These are phyloP conservation scores for Euzophera pinguis DNA, from an alignment of 2,888 invertebrate species.

Conservation along the genomic window DNA sequence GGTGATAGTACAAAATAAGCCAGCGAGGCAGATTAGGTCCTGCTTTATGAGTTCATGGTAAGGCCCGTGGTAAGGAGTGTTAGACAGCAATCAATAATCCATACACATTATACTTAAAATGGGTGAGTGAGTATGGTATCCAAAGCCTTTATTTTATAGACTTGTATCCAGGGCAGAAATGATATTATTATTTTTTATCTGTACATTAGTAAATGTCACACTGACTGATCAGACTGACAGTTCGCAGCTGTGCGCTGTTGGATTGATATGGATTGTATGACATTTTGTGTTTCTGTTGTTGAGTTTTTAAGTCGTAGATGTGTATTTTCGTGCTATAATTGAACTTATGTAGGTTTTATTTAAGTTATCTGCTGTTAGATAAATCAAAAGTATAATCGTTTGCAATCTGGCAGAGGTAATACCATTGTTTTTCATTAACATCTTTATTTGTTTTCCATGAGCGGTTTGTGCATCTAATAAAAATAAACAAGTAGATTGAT, in stretches of 20 bases:
- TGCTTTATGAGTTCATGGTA: no score
- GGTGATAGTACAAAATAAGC: no score
- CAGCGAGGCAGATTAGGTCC: no score
- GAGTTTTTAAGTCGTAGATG: constrained; percentile 43
- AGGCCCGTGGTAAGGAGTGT: no score
- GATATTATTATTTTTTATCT: constrained; percentile 24
- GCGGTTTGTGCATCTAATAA: constrained; percentile 18
- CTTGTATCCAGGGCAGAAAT: no score
- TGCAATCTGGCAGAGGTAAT: constrained; percentile 54
- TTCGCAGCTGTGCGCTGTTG: constrained; percentile 71
- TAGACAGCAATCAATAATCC: no score
- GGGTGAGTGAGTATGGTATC: no score
- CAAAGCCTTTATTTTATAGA: no score
- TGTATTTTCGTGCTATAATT: constrained; percentile 23
- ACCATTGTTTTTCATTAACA: constrained; percentile 21
- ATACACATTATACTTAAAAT: no score
- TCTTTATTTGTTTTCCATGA: constrained; percentile 21
- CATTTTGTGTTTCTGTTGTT: constrained; percentile 46
- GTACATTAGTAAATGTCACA: constrained; percentile 6
- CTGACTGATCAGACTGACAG: constrained; percentile 20
- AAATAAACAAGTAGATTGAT: constrained; percentile 1
- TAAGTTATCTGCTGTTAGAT: constrained; percentile 14
- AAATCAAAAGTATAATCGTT: constrained; percentile 8
- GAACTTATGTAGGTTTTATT: not conserved
- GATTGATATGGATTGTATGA: constrained; percentile 20